Base-by-base conservation (phyloP, 2,888 invertebrate species). In the Stegophylla sp. region DNA sequence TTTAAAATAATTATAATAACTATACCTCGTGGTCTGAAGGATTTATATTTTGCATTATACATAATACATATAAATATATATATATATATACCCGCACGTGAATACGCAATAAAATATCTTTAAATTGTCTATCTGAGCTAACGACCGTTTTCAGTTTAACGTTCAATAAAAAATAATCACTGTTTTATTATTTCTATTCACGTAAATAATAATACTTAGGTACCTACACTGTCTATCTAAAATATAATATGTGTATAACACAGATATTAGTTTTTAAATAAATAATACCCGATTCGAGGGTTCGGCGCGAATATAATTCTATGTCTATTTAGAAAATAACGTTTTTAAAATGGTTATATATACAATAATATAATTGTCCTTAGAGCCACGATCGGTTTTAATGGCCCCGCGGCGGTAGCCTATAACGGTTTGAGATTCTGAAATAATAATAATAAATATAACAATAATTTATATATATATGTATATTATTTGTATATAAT, bases 121-220 rank as follows among this genome's bases (percentile, higher is more conserved):
- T 15, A 17, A 67, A 67, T 48, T 10, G 48, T 10, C 26, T 12
- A 7, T 17, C 7, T 34, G 34, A 34, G 34, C 34, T 3, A 34
- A 34, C 12, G 9, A 23, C 12, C 56, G 26, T 26, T 67, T 17
- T 67, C 45, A 3, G 67, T 67, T 45, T 17, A 26, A 67, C 17
- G 45, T 17, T 67, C 67, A 43, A 43, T 45, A 66, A 66, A 43
- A 66, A 66, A 64, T 66, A 67, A 67, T 67, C 67, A 45, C 45
- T 4, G 10, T 26, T 67, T 45, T 43, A 26, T 67, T 66, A 43
- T 45, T 53, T 23, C 20, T 56, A 23, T 53, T 10, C n/a, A 1
- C n/a, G 12, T 23, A 15, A 45, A n/a, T n/a, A n/a, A n/a, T n/a
- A 20, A 56, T 20, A 20, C 7, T 0, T n/a, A 20, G 0, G 2